Evolutionary conservation across 2,797 vertebrate genomes (phyloP).

Genomic region (Limnodromus scolopaceus): DNA sequence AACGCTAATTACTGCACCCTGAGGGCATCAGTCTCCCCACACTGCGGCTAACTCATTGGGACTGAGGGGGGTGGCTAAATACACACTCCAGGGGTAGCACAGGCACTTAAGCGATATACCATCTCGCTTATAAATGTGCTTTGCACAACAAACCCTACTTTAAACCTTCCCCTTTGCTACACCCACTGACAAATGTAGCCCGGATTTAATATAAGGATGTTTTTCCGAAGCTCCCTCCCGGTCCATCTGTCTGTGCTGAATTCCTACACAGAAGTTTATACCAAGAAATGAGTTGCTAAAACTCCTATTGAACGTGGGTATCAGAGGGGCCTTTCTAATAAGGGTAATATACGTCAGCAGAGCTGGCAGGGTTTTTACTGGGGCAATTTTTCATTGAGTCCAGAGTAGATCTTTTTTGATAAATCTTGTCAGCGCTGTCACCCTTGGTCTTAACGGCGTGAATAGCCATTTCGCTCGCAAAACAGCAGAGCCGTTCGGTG

Average conservation of each 20-base stretch:
- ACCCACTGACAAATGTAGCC: constrained; percentile 3
- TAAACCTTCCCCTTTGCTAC: not conserved
- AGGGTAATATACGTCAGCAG: constrained; percentile 43
- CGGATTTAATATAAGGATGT: not conserved
- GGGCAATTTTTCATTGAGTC: constrained; percentile 49
- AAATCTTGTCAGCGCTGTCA: constrained; percentile 50
- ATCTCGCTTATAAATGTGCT: not conserved
- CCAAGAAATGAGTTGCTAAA: constrained; percentile 49
- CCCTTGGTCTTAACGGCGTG: constrained; percentile 28
- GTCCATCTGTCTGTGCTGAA: constrained; percentile 55
- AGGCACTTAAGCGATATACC: not conserved
- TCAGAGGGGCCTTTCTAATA: constrained; percentile 55
- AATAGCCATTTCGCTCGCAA: not conserved
- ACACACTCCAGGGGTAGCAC: not conserved
- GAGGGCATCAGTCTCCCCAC: not conserved
- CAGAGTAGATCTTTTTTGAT: constrained; percentile 59
- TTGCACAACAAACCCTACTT: not conserved
- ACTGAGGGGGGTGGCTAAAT: not conserved
- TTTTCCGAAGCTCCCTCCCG: constrained; percentile 1
- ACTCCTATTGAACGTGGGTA: constrained; percentile 30
- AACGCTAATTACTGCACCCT: not conserved
- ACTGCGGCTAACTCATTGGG: not conserved
- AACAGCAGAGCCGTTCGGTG: not conserved
- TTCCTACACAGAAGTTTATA: not conserved
- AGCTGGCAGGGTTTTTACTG: constrained; percentile 44